These are phyloP conservation scores for Dipus sagitta DNA, from an alignment of 2,797 vertebrate genomes.

Conservation along the genomic window DNA sequence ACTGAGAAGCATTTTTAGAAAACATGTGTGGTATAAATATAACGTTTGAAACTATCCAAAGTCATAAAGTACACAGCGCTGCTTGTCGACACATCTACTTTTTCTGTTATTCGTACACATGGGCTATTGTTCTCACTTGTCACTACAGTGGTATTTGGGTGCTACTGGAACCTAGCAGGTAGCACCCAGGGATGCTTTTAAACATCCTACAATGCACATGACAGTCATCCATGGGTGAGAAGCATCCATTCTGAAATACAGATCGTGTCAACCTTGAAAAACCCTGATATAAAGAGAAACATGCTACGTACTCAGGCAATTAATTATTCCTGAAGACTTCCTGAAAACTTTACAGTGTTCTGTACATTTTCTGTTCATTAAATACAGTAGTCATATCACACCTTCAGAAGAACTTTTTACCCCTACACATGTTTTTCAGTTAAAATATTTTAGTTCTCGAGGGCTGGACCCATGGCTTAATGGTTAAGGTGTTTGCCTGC, in stretches of 20 bases:
- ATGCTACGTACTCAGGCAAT: background rate
- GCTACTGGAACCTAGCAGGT: too few relatives aligned
- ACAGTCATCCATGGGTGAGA: background rate
- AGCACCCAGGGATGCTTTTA: background rate
- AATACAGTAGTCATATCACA: background rate
- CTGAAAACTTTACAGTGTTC: background rate
- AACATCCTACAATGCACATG: background rate
- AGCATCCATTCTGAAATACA: background rate
- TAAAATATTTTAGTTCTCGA: background rate
- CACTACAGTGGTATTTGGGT: fast-evolving
- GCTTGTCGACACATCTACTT: background rate
- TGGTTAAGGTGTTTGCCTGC: too few relatives aligned
- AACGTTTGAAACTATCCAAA: background rate
- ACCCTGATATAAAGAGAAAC: background rate
- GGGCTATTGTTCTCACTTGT: background rate
- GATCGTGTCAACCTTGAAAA: background rate
- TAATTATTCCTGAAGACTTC: background rate
- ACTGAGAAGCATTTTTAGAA: background rate
- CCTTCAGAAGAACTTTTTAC: background rate
- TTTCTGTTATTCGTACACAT: background rate
- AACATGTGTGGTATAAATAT: background rate
- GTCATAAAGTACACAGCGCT: background rate
- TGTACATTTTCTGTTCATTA: background rate
- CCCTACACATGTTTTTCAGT: background rate
- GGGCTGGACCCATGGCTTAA: too few relatives aligned